These are phyloP conservation scores for Mastomys coucha DNA, from an alignment of 2,113 vertebrate species.

Conservation along the genomic window DNA sequence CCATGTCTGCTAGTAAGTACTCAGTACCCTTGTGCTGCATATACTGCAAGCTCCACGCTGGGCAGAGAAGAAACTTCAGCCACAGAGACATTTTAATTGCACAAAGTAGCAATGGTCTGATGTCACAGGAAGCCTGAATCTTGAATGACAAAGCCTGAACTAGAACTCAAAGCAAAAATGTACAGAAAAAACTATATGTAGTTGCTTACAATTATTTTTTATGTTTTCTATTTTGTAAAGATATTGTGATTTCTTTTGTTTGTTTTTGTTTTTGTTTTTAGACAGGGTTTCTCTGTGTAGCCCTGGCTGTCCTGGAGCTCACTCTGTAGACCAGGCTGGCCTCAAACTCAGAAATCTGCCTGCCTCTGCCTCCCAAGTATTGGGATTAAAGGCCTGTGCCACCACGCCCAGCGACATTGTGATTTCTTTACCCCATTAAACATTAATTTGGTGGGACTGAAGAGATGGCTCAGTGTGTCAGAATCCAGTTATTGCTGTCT, in stretches of 20 bases:
- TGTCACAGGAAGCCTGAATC: background rate
- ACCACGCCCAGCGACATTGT: too few relatives aligned
- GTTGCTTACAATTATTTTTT: background rate
- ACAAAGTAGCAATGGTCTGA: background rate
- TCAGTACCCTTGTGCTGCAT: background rate
- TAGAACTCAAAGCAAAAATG: background rate
- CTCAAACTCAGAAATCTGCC: too few relatives aligned
- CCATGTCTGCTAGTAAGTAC: background rate
- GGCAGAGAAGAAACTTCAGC: background rate
- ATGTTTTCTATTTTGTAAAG: background rate
- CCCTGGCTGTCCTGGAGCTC: too few relatives aligned
- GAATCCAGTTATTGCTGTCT: background rate
- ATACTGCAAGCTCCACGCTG: background rate
- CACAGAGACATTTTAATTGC: background rate
- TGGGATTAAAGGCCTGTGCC: too few relatives aligned
- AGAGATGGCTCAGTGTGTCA: background rate
- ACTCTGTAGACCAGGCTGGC: too few relatives aligned
- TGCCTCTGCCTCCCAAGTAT: too few relatives aligned
- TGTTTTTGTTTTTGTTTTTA: too few relatives aligned
- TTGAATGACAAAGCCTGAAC: background rate
- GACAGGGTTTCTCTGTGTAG: too few relatives aligned
- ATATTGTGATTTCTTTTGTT: too few relatives aligned
- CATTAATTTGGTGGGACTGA: background rate
- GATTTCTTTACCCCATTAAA: background rate
- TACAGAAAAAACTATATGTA: background rate